Conservation (phyloP, 2,888 invertebrate genomes). For the Pelosia muscerda region DNA sequence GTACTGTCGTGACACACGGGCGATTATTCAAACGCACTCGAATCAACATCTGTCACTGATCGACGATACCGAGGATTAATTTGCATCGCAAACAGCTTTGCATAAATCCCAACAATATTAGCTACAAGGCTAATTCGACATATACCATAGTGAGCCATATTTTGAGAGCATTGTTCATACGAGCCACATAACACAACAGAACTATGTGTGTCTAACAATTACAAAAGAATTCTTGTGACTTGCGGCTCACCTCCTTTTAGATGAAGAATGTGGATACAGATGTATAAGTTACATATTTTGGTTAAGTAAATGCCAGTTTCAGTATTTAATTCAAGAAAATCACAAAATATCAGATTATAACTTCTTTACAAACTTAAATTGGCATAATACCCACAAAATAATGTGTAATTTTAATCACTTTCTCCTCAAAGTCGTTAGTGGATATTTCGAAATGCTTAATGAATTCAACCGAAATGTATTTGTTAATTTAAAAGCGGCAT, state of each 20-base stretch:
- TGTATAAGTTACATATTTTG: constrained; percentile 34
- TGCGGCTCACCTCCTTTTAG: constrained; percentile 43
- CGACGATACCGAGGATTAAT: constrained; percentile 69
- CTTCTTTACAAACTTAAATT: background rate
- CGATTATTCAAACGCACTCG: constrained; percentile 71
- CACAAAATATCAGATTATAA: constrained; percentile 10
- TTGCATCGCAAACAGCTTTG: constrained; percentile 72
- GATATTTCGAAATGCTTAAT: constrained; percentile 24
- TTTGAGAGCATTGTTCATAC: constrained; percentile 30
- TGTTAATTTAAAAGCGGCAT: constrained; percentile 27
- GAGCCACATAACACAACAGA: constrained; percentile 25
- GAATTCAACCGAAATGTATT: constrained; percentile 25
- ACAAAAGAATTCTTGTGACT: constrained; percentile 52
- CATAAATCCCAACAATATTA: constrained; percentile 65
- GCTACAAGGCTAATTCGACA: constrained; percentile 61
- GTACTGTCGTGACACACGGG: constrained; percentile 41
- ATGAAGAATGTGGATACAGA: constrained; percentile 45
- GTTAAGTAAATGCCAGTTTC: constrained; percentile 37
- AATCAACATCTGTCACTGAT: constrained; percentile 74
- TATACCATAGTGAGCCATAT: constrained; percentile 22
- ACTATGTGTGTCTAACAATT: constrained; percentile 43
- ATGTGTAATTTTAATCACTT: constrained; percentile 19
- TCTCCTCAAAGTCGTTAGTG: constrained; percentile 1
- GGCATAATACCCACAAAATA: background rate
- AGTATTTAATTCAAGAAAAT: constrained; percentile 9